Percentiles rank a stretch among this genome's conserved stretches.
phyloP scores from a whole-genome alignment of 2,113 vertebrate species.

The Cygnus atratus region DNA sequence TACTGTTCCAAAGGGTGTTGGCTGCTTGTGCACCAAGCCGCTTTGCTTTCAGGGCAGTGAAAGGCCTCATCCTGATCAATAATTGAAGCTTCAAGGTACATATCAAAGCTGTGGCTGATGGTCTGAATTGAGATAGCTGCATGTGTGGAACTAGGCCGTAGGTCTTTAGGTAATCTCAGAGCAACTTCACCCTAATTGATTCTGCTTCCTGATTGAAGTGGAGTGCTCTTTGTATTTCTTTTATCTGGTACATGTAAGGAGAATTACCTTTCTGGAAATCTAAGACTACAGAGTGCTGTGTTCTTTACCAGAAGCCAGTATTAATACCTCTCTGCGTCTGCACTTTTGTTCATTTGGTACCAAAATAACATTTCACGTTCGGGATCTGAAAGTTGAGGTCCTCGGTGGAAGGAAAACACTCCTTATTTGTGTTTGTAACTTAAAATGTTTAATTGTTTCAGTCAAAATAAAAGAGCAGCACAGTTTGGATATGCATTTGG shows the following conservation, averaged over 20 bases:
- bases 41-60: background rate
- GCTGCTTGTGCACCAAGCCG: background rate
- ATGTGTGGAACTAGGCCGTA: background rate
- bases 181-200: background rate
- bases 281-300: background rate
- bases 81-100: background rate
- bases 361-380: background rate
- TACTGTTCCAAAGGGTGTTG: background rate
- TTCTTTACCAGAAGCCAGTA: conserved; percentile 68
- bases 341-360: conserved; percentile 46
- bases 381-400: background rate
- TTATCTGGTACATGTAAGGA: background rate
- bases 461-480: background rate
- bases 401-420: background rate
- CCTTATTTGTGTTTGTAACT: background rate
- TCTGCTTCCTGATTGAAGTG: background rate
- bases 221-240: background rate
- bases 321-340: conserved; percentile 51
- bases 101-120: background rate
- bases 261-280: background rate
- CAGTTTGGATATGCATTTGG: background rate
- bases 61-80: background rate
- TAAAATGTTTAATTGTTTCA: background rate
- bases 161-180: background rate
- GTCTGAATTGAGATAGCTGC: background rate